These are phyloP conservation scores for Macrophya annulata DNA, from an alignment of 2,888 invertebrate genomes.

Conservation along the genomic window DNA sequence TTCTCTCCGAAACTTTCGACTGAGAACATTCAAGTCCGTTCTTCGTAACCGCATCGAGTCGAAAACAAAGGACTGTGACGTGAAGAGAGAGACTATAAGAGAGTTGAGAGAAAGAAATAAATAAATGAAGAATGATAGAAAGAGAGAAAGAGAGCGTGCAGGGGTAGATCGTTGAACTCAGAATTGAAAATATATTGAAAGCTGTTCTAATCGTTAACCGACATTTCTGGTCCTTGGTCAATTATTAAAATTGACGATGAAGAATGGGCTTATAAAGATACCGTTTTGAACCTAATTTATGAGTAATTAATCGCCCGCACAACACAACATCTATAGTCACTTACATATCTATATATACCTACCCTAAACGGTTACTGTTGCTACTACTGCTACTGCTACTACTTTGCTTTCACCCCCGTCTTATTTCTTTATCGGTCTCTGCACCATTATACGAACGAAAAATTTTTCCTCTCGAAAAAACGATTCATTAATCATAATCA, in stretches of 20 bases:
- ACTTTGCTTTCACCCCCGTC: not conserved
- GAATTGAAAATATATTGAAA: slow-evolving; percentile 24
- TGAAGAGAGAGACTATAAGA: not conserved
- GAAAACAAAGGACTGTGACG: slow-evolving; percentile 3
- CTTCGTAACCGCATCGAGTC: not conserved
- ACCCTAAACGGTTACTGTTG: not conserved
- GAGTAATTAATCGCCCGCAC: slow-evolving; percentile 41
- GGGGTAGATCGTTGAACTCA: slow-evolving; percentile 36
- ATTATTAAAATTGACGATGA: slow-evolving; percentile 34
- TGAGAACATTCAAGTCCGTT: slow-evolving; percentile 15
- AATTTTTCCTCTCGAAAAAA: slow-evolving; percentile 18
- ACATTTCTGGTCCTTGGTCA: slow-evolving; percentile 13
- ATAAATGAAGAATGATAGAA: too few species aligned
- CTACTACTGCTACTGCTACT: not conserved
- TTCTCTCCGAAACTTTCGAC: slow-evolving; percentile 8
- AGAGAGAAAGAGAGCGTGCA: not conserved
- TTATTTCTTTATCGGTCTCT: not conserved
- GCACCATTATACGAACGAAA: slow-evolving; percentile 14
- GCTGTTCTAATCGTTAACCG: slow-evolving; percentile 8
- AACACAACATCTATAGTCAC: not conserved
- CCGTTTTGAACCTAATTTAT: slow-evolving; percentile 36
- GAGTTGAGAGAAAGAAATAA: not conserved
- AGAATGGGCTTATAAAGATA: slow-evolving; percentile 46
- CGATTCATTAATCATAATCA: slow-evolving; percentile 49
- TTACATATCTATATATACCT: not conserved